Evolutionary conservation across 2,113 vertebrate genomes (phyloP).

Genomic region (Ancistrus triradiatus): DNA sequence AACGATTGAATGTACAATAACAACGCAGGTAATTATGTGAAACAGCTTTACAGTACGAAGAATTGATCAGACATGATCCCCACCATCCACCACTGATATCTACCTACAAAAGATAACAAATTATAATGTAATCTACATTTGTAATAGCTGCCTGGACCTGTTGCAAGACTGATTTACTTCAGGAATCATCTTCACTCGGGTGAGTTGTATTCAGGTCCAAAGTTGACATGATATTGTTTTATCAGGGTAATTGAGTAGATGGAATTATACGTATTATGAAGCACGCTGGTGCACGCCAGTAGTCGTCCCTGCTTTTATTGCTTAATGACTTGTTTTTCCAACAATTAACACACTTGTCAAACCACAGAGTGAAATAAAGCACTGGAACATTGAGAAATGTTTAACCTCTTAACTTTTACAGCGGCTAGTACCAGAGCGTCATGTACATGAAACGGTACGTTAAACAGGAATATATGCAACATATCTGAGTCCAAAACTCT

Average conservation of each 20-base stretch:
- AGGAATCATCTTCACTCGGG: slow-evolving; percentile 36
- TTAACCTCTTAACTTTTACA: too few relatives aligned
- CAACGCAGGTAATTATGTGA: too few relatives aligned
- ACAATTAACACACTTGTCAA: slow-evolving; percentile 50
- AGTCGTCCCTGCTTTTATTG: slow-evolving; percentile 48
- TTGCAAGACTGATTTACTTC: not conserved
- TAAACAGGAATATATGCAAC: too few relatives aligned
- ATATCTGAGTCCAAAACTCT: too few relatives aligned
- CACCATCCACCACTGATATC: too few relatives aligned
- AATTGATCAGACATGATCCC: too few relatives aligned
- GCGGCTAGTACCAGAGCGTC: too few relatives aligned
- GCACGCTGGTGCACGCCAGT: slow-evolving; percentile 32
- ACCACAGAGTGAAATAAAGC: slow-evolving; percentile 36
- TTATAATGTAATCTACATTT: not conserved
- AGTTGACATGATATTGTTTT: slow-evolving; percentile 60
- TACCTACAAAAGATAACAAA: too few relatives aligned
- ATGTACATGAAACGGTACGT: too few relatives aligned
- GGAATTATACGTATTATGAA: slow-evolving; percentile 50
- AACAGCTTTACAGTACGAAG: too few relatives aligned
- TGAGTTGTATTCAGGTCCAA: slow-evolving; percentile 62
- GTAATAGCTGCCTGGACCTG: not conserved
- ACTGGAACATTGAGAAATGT: slow-evolving; percentile 55
- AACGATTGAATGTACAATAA: too few relatives aligned
- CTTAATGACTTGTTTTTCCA: slow-evolving; percentile 54
- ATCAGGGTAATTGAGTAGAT: slow-evolving; percentile 57